phyloP scores from a whole-genome alignment of 2,888 invertebrate genomes.

The Epistrophe grossulariae region DNA sequence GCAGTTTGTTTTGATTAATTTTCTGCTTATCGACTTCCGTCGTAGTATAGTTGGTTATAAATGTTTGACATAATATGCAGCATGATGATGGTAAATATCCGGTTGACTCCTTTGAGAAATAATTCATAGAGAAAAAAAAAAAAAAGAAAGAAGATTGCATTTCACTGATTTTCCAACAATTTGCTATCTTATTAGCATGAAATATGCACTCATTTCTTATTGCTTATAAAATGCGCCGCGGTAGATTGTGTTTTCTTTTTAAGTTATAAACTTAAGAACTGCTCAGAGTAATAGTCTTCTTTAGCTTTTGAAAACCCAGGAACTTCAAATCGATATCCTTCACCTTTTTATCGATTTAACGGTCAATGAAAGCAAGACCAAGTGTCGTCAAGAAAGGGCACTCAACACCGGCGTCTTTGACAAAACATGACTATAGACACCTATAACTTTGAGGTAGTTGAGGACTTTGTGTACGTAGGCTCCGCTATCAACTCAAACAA shows the following conservation, averaged over 20 bases:
- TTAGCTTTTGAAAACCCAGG: too few relatives aligned
- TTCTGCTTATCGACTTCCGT: conserved; percentile 76
- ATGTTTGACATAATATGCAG: conserved; percentile 64
- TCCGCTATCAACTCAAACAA: too few relatives aligned
- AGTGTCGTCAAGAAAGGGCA: too few relatives aligned
- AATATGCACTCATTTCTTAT: neutral
- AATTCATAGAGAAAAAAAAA: neutral
- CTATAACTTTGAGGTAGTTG: too few relatives aligned
- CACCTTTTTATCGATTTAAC: too few relatives aligned
- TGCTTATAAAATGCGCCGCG: neutral
- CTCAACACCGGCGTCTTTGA: too few relatives aligned
- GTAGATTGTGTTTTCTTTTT: conserved; percentile 21
- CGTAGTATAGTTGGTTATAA: conserved; percentile 46
- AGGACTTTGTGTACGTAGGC: too few relatives aligned
- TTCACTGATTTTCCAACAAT: conserved; percentile 53
- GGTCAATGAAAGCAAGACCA: too few relatives aligned
- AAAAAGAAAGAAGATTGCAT: conserved; percentile 55
- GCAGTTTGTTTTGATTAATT: conserved; percentile 76
- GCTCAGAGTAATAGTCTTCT: too few relatives aligned
- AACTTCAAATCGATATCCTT: too few relatives aligned
- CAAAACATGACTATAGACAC: too few relatives aligned
- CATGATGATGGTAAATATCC: conserved; percentile 73
- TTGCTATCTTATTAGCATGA: conserved; percentile 34
- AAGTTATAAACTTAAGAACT: neutral
- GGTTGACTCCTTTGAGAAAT: conserved; percentile 74